Evolutionary conservation across 2,888 invertebrate genomes (phyloP), one percentile per base, ranked within the genome.

Genomic region (Conchocele bisecta): DNA sequence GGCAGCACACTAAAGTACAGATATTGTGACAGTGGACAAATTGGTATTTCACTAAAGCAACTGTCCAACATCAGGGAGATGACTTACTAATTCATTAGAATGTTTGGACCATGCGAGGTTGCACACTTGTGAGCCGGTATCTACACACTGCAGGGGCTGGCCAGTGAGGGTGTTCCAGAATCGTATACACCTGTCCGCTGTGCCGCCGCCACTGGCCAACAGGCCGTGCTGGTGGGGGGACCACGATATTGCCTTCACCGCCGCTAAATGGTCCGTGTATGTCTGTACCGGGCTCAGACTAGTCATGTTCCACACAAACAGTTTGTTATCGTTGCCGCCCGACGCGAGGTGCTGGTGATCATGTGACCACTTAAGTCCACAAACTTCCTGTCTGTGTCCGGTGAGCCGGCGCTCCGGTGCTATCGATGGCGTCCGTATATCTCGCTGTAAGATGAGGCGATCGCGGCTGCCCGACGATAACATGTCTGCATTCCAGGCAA

Each of bases 71-170:
- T n/a, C n/a, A n/a, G n/a, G n/a, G n/a, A n/a, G n/a, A n/a, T 20
- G 29, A 86, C 91, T 89, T 68, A 98, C 99, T 91, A 99, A 92
- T 92, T 99, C 99, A 74, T 97, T 97, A 70, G 98, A 97, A 92
- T 99, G 98, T 89, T 98, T 98, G 28, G 98, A 98, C 99, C 99
- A 99, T 41, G 98, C 98, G 83, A 99, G 93, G 92, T 99, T 99
- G 92, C 98, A 99, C 35, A 99, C 98, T 94, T 98, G 98, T 0
- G 97, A 97, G 15, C 98, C 97, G 11, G 99, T 99, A 90, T 99
- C 98, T 29, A 99, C 97, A 91, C 96, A 97, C 92, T 99, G 98
- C 96, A 98, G 96, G 1, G 98, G 97, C 92, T 99, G 98, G 9
- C 97, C 97, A 1, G 98, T 99, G 75, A 99, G 93, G 0, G 98